Conservation (phyloP, 2,797 vertebrate genomes). For the Petrocephalus sullivani region DNA sequence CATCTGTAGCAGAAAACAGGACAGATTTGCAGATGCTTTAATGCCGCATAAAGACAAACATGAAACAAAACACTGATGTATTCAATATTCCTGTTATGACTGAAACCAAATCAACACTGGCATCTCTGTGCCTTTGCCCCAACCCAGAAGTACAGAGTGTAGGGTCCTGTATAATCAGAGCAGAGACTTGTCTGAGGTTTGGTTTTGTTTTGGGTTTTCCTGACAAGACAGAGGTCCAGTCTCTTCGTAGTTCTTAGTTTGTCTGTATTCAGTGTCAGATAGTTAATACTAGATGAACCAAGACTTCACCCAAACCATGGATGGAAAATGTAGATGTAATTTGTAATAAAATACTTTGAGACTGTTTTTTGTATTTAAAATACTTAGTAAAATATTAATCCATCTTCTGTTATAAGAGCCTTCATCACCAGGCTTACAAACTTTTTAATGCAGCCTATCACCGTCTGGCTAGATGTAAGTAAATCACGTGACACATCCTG, state of each 20-base stretch:
- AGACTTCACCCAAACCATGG: neutral
- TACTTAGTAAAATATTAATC: no score
- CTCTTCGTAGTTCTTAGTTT: neutral
- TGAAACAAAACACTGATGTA: neutral
- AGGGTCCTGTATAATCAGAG: neutral
- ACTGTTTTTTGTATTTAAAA: no score
- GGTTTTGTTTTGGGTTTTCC: neutral
- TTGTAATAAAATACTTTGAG: no score
- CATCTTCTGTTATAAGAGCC: no score
- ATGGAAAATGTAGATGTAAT: no score
- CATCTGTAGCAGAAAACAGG: slow-evolving; percentile 62
- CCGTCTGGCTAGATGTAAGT: no score
- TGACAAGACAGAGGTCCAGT: neutral
- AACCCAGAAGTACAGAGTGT: neutral
- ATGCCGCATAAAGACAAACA: neutral
- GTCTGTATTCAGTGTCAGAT: neutral
- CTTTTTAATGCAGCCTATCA: no score
- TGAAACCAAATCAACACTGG: neutral
- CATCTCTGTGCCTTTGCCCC: neutral
- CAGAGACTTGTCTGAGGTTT: neutral
- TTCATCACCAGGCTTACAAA: no score
- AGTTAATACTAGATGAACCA: neutral
- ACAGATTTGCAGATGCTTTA: neutral
- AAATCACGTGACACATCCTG: no score
- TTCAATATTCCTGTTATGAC: neutral